These are phyloP conservation scores for Plecturocebus donacophilus DNA, from an alignment of 2,113 vertebrate species.

Conservation along the genomic window DNA sequence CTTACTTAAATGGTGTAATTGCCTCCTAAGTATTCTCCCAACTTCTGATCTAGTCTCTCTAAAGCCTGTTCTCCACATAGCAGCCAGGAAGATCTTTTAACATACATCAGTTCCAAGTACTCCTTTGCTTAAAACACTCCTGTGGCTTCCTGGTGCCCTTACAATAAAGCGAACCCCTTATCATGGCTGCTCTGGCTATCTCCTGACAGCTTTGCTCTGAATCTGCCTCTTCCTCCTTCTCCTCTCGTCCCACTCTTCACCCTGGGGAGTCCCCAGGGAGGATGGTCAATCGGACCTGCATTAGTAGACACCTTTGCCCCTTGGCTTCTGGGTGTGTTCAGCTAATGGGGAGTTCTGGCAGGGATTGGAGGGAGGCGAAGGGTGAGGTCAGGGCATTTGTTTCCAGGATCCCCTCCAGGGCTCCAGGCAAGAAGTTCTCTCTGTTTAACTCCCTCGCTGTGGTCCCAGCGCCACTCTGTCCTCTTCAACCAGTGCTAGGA, in stretches of 20 bases:
- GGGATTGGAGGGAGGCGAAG: not conserved
- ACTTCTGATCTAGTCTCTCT: not conserved
- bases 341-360: not conserved
- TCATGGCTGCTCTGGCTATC: not conserved
- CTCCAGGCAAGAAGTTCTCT: not conserved
- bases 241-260: not conserved
- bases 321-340: not conserved
- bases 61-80: not conserved
- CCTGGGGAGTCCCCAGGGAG: too few relatives aligned
- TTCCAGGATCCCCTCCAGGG: not conserved
- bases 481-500: not conserved
- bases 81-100: not conserved
- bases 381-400: not conserved
- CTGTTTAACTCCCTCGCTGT: too few relatives aligned
- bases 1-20: not conserved
- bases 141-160: not conserved
- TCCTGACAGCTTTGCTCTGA: not conserved
- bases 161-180: not conserved
- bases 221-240: not conserved
- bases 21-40: not conserved
- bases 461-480: not conserved
- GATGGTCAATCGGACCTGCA: rapidly evolving
- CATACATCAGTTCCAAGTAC: not conserved
- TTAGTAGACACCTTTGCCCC: not conserved
- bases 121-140: not conserved